A percentile compares a stretch with the other conserved stretches of the same genome.
Conservation (phyloP, 2,113 vertebrate genomes). For the Motacilla alba region DNA sequence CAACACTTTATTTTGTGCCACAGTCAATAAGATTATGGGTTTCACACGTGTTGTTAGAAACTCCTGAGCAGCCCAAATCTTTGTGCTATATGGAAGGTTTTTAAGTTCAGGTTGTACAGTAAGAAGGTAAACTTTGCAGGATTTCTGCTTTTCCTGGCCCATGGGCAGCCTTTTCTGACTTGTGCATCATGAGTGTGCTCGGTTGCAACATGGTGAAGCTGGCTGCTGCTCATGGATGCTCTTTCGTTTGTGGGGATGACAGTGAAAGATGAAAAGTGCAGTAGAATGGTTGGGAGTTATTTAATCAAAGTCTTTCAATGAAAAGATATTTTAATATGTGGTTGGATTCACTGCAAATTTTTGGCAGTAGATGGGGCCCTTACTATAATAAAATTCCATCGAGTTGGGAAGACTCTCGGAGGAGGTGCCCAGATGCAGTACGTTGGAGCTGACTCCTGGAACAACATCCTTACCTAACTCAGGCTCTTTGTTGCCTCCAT, state of each 20-base stretch:
- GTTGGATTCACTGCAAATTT: slow-evolving; percentile 37
- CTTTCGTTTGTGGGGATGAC: not conserved
- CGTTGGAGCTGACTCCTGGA: not conserved
- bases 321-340: not conserved
- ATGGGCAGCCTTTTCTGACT: not conserved
- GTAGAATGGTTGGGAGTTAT: not conserved
- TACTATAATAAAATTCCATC: slow-evolving; percentile 1
- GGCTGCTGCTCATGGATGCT: not conserved
- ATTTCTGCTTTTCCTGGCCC: not conserved
- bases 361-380: slow-evolving; percentile 64
- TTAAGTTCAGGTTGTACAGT: not conserved
- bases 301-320: not conserved
- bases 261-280: not conserved
- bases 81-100: not conserved
- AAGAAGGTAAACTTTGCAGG: not conserved
- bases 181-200: not conserved
- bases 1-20: not conserved
- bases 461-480: not conserved
- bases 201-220: not conserved
- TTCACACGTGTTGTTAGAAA: not conserved
- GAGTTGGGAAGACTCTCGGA: not conserved
- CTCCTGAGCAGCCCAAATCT: not conserved
- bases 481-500: not conserved
- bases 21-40: not conserved
- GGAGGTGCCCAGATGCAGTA: not conserved